Evolutionary conservation across 2,888 invertebrate genomes (phyloP).

Genomic region (Hetaerina titia): DNA sequence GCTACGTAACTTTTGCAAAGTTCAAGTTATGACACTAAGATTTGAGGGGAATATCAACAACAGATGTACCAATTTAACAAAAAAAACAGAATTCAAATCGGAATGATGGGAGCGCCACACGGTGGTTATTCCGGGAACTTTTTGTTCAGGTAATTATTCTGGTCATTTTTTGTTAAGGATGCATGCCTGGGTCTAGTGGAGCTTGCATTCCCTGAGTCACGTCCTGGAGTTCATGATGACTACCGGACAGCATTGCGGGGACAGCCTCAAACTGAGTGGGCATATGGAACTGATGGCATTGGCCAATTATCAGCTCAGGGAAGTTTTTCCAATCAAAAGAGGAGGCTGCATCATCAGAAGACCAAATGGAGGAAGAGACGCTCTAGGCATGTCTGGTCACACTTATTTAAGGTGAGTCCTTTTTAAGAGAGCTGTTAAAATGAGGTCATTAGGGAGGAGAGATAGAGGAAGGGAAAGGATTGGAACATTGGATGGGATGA

Average conservation of each 20-base stretch:
- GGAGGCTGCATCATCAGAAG: constrained; percentile 32
- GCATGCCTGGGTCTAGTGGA: constrained; percentile 92
- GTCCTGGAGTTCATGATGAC: constrained; percentile 82
- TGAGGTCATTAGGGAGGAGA: neutral
- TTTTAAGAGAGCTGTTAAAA: neutral
- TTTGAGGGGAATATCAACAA: too few relatives aligned
- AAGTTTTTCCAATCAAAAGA: neutral
- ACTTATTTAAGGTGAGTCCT: constrained; percentile 84
- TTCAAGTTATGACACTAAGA: too few relatives aligned
- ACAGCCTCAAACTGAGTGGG: constrained; percentile 64
- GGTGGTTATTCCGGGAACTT: too few relatives aligned
- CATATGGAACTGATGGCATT: constrained; percentile 70
- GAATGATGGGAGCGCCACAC: too few relatives aligned
- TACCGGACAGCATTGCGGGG: constrained; percentile 79
- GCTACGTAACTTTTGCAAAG: too few relatives aligned
- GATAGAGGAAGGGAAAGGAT: too few relatives aligned
- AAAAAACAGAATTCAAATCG: too few relatives aligned
- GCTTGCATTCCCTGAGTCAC: constrained; percentile 89
- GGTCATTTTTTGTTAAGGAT: constrained; percentile 79
- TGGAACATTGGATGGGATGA: too few relatives aligned
- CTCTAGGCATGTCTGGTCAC: constrained; percentile 83
- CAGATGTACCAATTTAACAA: too few relatives aligned
- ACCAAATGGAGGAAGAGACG: constrained; percentile 48
- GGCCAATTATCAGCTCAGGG: constrained; percentile 79
- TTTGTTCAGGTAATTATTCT: neutral